Evolutionary conservation across 1,140 invertebrate genomes (phyloP), one percentile per base, ranked within the genome.

Genomic region (Nautilus pompilius): DNA sequence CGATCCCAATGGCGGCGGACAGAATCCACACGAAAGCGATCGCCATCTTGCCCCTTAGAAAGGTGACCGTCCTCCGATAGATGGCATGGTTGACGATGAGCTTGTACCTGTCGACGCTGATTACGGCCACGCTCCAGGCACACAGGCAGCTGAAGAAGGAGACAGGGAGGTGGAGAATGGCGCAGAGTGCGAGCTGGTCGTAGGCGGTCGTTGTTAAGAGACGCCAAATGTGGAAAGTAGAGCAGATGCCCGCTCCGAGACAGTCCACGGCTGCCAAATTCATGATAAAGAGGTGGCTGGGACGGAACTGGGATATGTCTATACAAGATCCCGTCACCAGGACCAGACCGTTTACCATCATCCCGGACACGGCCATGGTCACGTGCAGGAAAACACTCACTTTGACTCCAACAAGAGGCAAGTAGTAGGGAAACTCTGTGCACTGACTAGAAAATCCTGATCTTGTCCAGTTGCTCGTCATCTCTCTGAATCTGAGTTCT

Each of bases 291-390:
- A 53, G 29, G 29, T 53, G 49, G 26, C 49, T 53, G 4, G 49
- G 49, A 8, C 29, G 49, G 26, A 53, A 28, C 26, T 53, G 26
- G 26, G 15, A 28, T 24, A 28, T 53, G 22, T 53, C 8, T 28
- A 53, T 53, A 24, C 26, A 53, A 5, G 29, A 15, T 17, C 24
- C 49, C 49, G 29, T 28, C 3, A 17, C 49, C 22, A 53, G 29
- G 24, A 53, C 29, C 24, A 28, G 15, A 6, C 49, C 49, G 26
- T 53, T 53, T 13, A 28, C 29, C 8, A 53, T 20, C 68, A 70
- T 51, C 63, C 30, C 59, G 8, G 58, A 57, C 33, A 29, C 32
- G 49, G 59, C 36, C 41, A 46, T 54, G 20, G 29, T 5, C 6
- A 53, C 15, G 22, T 53, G 49, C 49, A 22, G 29, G n/a, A 28